Evolutionary conservation across 2,113 vertebrate species (phyloP), one percentile per base, ranked within the genome.

Genomic region (Delphinus delphis): DNA sequence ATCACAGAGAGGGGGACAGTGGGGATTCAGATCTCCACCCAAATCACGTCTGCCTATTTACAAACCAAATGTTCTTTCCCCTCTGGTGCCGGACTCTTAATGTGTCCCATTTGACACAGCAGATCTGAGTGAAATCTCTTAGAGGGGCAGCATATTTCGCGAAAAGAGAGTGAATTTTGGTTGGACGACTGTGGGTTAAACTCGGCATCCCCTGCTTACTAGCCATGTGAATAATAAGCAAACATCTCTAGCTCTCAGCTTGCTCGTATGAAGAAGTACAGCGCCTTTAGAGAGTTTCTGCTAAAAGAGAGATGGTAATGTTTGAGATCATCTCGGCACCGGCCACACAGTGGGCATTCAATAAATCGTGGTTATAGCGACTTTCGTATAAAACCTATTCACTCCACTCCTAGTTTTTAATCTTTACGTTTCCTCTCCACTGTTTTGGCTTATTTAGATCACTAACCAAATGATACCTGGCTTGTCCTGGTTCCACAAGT

Each of bases 401-500:
- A 7, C 18, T 28, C 65, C 33, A 31, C 58, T 28, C 44, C 53
- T 28, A 4, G 5, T 33, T 63, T 50, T 73, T 85, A 44, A 20
- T 44, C 4, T 44, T 71, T 33, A 70, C 4, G 12, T 68, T 21
- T 77, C 73, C 73, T 76, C 87, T 80, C 62, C 33, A 73, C 63
- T n/a, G 3, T 44, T 79, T 25, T 36, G n/a, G 60, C 67, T 82
- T 93, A 55, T 9, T 90, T 74, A 98, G 97, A 91, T 97, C 65
- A 63, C 95, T 77, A 79, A 93, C 76, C 62, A 77, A 63, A 18
- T 81, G 97, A 87, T 41, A 41, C 94, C 79, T 3, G 91, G 94
- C 73, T 84, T 97, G 97, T 93, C 98, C 96, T 92, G 50, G 70
- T 81, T 87, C 96, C 97, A 90, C 7, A 97, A 97, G 74, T 92